These are phyloP conservation scores for Rhaphigaster nebulosa DNA, from an alignment of 2,888 invertebrate species.

Conservation along the genomic window DNA sequence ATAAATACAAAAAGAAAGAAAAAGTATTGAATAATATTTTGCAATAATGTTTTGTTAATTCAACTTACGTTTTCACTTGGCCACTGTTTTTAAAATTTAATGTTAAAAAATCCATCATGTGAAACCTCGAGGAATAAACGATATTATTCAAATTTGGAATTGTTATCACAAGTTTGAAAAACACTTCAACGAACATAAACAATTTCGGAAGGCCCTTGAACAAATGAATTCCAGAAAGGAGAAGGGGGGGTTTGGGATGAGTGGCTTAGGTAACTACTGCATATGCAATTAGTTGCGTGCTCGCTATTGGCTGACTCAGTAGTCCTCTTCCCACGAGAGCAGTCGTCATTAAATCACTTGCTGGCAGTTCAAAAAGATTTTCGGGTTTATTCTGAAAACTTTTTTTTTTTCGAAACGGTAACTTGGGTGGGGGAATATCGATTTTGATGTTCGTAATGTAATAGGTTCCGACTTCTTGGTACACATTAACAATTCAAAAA, in stretches of 20 bases:
- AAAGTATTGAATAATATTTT: too few species aligned
- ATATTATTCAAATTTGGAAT: background rate
- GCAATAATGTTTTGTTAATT: too few species aligned
- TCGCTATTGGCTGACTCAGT: background rate
- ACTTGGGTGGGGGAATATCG: background rate
- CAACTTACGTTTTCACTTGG: too few species aligned
- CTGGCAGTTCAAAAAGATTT: background rate
- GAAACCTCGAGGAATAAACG: background rate
- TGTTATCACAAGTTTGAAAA: conserved; percentile 26
- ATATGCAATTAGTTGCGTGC: conserved; percentile 40
- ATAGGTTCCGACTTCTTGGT: background rate
- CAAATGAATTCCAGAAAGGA: conserved; percentile 17
- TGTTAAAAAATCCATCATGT: too few species aligned
- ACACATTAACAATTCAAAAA: conserved; percentile 32
- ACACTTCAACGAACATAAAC: background rate
- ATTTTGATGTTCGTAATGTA: background rate
- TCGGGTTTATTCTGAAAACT: background rate
- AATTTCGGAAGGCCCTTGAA: conserved; percentile 30
- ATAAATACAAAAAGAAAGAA: too few species aligned
- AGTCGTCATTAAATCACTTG: conserved; percentile 15
- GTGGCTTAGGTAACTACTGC: conserved; percentile 35
- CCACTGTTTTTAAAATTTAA: too few species aligned
- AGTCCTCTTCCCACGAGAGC: conserved; percentile 15
- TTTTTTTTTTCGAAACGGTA: background rate
- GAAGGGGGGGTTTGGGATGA: background rate